Base-by-base conservation (phyloP, 2,113 vertebrate species). In the Scomber scombrus region DNA sequence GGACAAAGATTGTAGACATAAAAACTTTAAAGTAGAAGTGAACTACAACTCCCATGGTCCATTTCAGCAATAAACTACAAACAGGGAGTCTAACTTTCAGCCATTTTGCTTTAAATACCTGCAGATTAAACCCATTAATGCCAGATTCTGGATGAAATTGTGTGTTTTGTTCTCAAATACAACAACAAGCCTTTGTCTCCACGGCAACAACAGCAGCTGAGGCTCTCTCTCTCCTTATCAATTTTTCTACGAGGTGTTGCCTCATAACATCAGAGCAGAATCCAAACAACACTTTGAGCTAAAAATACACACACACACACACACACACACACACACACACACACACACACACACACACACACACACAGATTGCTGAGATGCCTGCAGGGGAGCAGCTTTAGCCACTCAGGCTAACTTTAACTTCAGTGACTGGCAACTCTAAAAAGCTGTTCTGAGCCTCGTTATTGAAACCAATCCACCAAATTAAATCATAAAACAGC, bases 381-480 rank as follows among this genome's bases (percentile, higher is more conserved):
- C 76, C 83, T 76, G 82, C 75, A 82, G 73, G 19, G 19, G 79
- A 69, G 2, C 51, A 47, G 43, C 83, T 80, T 77, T 71, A 86
- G 80, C 81, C n/a, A 47, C 73, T 23, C 60, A 19, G 45, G 73
- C 77, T 84, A 89, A 89, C 87, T 84, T 86, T 84, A 86, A 3
- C 23, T 26, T 26, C 43, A 31, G 49, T 14, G 70, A 50, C 8
- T 16, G 63, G n/a, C 15, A 55, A 21, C 43, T 47, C 7, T 49
- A 0, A 51, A 51, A 50, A 40, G 34, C 7, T 23, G 18, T 3
- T 26, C 23, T 0, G 16, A 13, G 23, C 6, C 55, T 40, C 63
- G 19, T 69, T 18, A 3, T 5, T 7, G 7, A 40, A 40, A 40
- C 9, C 31, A 34, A 34, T 34, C 31, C 8, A 7, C 5, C 31